Conservation (phyloP, 2,797 vertebrate genomes). For the Natrix natrix region DNA sequence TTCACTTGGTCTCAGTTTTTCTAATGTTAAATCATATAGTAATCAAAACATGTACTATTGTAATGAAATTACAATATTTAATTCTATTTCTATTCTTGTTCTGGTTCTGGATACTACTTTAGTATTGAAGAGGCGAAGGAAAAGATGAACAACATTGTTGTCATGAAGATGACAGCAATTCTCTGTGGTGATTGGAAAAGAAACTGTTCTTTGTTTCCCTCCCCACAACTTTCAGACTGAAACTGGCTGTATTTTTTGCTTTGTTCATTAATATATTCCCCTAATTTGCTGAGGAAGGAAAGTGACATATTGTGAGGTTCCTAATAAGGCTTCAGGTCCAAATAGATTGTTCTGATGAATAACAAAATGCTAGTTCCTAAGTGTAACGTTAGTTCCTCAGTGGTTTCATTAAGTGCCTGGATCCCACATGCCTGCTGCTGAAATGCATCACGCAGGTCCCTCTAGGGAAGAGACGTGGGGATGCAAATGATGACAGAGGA, state of each 20-base stretch:
- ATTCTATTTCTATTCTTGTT: not conserved
- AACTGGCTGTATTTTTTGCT: not conserved
- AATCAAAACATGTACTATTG: not conserved
- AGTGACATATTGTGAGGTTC: constrained; percentile 12
- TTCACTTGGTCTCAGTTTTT: not conserved
- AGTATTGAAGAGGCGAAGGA: not conserved
- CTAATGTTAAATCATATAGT: not conserved
- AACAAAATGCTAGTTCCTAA: constrained; percentile 8
- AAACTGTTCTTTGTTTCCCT: not conserved
- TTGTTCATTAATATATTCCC: not conserved
- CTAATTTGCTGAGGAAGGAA: not conserved
- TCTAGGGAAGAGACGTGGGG: not conserved
- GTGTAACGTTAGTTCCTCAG: not conserved
- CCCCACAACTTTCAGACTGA: not conserved
- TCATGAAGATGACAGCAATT: not conserved
- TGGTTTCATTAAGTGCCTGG: constrained; percentile 15
- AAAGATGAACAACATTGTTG: not conserved
- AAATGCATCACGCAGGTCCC: not conserved
- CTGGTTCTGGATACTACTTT: not conserved
- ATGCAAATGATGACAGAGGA: not conserved
- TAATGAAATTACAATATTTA: not conserved
- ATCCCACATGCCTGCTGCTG: constrained; percentile 11
- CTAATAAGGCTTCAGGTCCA: not conserved
- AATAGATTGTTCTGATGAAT: not conserved
- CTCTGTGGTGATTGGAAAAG: not conserved